Evolutionary conservation across 2,797 vertebrate genomes (phyloP), one percentile per base, ranked within the genome.

Genomic region (Onychomys arenicola): DNA sequence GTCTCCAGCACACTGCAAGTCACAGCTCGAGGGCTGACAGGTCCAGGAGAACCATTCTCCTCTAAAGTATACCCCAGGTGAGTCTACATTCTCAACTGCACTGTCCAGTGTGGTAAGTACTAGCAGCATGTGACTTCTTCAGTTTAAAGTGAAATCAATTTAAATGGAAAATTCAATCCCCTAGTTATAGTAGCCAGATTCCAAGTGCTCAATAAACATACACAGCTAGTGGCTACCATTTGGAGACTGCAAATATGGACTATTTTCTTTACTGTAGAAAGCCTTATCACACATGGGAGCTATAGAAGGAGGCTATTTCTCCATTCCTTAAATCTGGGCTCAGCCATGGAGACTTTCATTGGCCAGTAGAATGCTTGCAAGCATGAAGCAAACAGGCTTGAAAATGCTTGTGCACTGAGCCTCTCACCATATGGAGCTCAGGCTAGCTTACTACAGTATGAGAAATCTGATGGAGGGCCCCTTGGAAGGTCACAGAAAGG

Each of bases 101-200:
- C 46, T 84, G 25, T 32, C 52, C 32, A 37, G 6, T 25, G 13
- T 93, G 69, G 29, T n/a, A 61, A 23, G 27, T 46, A 37, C 67
- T 14, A 94, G 55, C 16, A 25, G 80, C 16, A 10, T 6, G 9
- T 27, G 49, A 6, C 49, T 88, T 67, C 63, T 82, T 89, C 65
- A 23, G 34, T 69, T 92, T 46, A 92, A 43, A 49, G 8, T 78
- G 65, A 90, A 90, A 92, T 77, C 55, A 63, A 65, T 77, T 95
- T 90, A 61, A 82, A 63, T 67, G 2, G 34, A 82, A 94, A 89
- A 86, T 34, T 73, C 61, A 93, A 8, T 37, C 69, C 29, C 49
- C 52, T 34, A 27, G 17, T 29, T 81, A 55, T 2, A 65, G n/a
- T 1, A 82, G 21, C 11, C 81, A 32, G 23, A 84, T 7, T 81